These are phyloP conservation scores for Quadroppia sp. DNA, from an alignment of 2,888 invertebrate genomes.

Conservation along the genomic window DNA sequence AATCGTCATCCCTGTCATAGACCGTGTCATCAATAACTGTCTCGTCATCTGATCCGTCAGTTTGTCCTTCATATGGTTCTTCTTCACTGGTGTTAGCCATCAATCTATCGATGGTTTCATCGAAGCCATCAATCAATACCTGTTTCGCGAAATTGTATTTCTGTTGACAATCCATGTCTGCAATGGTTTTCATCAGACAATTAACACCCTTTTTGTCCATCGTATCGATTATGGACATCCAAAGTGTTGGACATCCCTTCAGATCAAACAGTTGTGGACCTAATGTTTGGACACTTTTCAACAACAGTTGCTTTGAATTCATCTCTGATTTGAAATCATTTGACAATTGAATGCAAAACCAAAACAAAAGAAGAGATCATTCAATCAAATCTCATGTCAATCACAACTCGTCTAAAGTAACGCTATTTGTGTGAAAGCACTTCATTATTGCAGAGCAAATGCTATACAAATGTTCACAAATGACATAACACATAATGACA, in stretches of 20 bases:
- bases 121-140: not conserved
- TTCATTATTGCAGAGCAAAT: not conserved
- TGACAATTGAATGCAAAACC: not conserved
- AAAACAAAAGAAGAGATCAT: not conserved
- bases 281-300: slow-evolving; percentile 53
- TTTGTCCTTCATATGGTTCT: too few relatives aligned
- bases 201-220: not conserved
- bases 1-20: not conserved
- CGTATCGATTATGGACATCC: not conserved
- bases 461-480: not conserved
- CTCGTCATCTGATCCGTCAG: not conserved
- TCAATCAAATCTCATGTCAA: not conserved
- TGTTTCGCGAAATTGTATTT: slow-evolving; percentile 10
- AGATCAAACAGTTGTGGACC: slow-evolving; percentile 26
- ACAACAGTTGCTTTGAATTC: slow-evolving; percentile 49
- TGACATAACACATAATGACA: too few relatives aligned
- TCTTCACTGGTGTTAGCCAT: not conserved
- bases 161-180: not conserved
- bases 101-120: not conserved
- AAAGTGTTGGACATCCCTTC: not conserved
- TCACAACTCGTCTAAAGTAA: not conserved
- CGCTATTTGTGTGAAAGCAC: not conserved
- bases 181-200: not conserved
- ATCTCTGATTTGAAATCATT: not conserved
- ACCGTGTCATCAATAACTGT: not conserved